Percentiles rank a stretch among this genome's conserved stretches.
Evolutionary conservation across 2,797 vertebrate species (phyloP).

Genomic region (Percopsis omiscomaycus): DNA sequence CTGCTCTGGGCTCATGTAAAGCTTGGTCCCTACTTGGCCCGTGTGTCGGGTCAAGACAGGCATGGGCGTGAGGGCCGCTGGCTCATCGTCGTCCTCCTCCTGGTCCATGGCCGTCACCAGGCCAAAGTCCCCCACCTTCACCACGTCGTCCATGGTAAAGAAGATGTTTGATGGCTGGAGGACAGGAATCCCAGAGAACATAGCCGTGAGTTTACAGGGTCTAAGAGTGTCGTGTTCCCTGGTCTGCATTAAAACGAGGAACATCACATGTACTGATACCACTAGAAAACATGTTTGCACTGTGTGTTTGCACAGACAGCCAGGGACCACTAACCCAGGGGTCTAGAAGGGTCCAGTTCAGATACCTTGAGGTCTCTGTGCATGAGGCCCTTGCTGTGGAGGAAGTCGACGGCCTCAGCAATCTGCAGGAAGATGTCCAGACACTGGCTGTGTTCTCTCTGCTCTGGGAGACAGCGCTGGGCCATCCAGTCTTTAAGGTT

Average conservation of each 20-base stretch:
- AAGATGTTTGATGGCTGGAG: conserved; percentile 98
- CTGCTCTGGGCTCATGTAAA: conserved; percentile 99
- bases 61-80: conserved; percentile 86
- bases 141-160: conserved; percentile 96
- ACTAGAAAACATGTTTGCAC: not conserved
- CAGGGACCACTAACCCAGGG: no score
- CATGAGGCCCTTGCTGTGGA: conserved; percentile 97
- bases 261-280: not conserved
- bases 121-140: conserved; percentile 98
- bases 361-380: conserved; percentile 97
- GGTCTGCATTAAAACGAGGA: not conserved
- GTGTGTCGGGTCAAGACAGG: conserved; percentile 93
- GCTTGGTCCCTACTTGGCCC: conserved; percentile 97
- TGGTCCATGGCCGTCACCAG: conserved; percentile 98
- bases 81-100: conserved; percentile 93
- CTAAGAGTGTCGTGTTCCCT: no score
- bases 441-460: conserved; percentile 86
- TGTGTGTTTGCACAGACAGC: no score
- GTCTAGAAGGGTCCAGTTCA: not conserved
- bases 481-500: conserved; percentile 99
- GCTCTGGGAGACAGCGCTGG: conserved; percentile 83
- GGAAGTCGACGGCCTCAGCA: conserved; percentile 92
- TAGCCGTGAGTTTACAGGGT: not conserved
- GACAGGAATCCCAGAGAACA: not conserved
- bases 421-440: conserved; percentile 97